phyloP scores from a whole-genome alignment of 35 echinoderm and acorn worm species.

The Ophioderma brevispina region DNA sequence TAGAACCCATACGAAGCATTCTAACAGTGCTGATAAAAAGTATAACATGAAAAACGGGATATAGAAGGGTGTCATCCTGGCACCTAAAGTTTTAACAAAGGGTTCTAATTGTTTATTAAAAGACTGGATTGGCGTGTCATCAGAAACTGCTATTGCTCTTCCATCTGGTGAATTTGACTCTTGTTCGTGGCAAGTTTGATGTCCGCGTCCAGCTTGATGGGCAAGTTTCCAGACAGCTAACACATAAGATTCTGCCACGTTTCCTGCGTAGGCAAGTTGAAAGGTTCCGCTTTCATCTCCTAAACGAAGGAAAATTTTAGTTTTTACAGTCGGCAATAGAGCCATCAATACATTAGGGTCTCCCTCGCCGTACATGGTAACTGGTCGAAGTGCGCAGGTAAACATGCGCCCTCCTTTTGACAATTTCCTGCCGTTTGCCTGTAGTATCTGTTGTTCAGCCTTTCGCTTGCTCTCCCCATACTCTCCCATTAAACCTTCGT shows the following conservation, averaged over 20 bases:
- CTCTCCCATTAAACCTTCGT: background rate
- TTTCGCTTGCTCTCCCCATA: background rate
- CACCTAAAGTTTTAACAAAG: background rate
- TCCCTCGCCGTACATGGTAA: background rate
- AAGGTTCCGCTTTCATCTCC: background rate
- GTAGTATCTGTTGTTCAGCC: background rate
- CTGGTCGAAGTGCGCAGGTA: background rate
- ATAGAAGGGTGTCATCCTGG: background rate
- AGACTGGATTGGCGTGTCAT: background rate
- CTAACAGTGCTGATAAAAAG: background rate
- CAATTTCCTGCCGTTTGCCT: background rate
- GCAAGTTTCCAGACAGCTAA: background rate
- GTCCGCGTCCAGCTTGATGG: background rate
- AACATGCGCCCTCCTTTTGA: background rate
- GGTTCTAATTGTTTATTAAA: background rate
- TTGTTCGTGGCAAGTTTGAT: background rate
- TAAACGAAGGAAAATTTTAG: background rate
- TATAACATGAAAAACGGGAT: background rate
- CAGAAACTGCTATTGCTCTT: background rate
- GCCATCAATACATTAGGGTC: background rate
- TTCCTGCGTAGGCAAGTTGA: background rate
- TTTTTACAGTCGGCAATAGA: background rate
- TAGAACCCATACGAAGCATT: background rate
- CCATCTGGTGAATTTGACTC: background rate
- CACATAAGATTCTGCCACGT: background rate